Evolutionary conservation across 2,888 invertebrate species (phyloP).

Genomic region (Catonia carolina): DNA sequence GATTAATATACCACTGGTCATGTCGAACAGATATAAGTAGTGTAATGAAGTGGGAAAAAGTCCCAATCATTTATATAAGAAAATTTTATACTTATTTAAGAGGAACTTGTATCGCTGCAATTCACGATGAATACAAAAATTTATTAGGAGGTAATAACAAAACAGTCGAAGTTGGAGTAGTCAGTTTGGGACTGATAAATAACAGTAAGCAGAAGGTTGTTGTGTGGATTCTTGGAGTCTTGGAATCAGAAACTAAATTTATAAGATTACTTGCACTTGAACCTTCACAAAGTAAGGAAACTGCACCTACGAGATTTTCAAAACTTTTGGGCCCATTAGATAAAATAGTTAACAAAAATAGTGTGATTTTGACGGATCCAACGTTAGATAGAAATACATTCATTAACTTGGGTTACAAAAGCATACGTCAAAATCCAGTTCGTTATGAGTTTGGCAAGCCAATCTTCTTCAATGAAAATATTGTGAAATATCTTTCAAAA

Average conservation of each 20-base stretch:
- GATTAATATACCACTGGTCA: slow-evolving; percentile 84
- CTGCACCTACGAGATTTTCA: slow-evolving; percentile 71
- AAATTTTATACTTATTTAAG: slow-evolving; percentile 63
- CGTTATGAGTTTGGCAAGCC: no score
- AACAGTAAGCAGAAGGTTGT: slow-evolving; percentile 67
- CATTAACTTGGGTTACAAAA: slow-evolving; percentile 70
- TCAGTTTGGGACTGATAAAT: slow-evolving; percentile 78
- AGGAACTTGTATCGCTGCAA: slow-evolving; percentile 69
- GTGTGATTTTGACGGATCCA: slow-evolving; percentile 70
- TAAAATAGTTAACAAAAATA: slow-evolving; percentile 72
- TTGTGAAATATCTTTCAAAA: slow-evolving; percentile 80
- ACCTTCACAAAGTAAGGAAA: slow-evolving; percentile 65
- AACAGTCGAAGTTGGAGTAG: slow-evolving; percentile 69
- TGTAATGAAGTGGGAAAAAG: slow-evolving; percentile 82
- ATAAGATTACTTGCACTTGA: slow-evolving; percentile 76
- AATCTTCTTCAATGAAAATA: slow-evolving; percentile 51
- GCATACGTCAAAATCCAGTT: slow-evolving; percentile 60
- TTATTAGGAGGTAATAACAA: slow-evolving; percentile 61
- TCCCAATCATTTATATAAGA: slow-evolving; percentile 61
- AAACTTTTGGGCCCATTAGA: slow-evolving; percentile 73
- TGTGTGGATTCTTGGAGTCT: slow-evolving; percentile 78
- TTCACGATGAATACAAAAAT: slow-evolving; percentile 66
- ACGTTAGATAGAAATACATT: slow-evolving; percentile 77
- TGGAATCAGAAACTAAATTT: slow-evolving; percentile 65
- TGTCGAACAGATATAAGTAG: slow-evolving; percentile 86